Evolutionary conservation across 2,113 vertebrate genomes (phyloP).

Genomic region (Aptenodytes patagonicus): DNA sequence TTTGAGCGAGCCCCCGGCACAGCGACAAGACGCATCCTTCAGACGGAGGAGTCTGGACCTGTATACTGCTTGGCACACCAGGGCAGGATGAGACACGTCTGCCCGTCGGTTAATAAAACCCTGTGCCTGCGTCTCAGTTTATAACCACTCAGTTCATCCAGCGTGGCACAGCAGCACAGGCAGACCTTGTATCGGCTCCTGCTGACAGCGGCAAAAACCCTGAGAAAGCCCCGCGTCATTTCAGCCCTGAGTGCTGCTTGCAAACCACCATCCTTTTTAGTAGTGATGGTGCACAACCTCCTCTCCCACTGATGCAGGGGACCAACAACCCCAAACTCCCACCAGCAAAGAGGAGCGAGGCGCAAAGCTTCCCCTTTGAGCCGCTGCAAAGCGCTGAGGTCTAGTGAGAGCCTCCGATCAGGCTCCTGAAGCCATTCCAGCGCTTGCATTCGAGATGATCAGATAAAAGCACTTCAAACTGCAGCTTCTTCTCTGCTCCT

Average conservation of each 20-base stretch:
- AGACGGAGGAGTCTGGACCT: neutral
- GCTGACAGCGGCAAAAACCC: neutral
- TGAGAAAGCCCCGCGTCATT: fast-evolving
- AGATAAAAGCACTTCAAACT: neutral
- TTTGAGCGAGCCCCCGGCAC: neutral
- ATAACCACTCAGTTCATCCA: neutral
- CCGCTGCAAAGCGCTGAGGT: neutral
- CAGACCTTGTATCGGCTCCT: fast-evolving
- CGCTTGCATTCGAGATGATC: neutral
- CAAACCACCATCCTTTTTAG: neutral
- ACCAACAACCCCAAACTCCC: neutral
- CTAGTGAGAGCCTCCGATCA: neutral
- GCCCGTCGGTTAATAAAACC: fast-evolving
- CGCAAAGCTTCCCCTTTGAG: fast-evolving
- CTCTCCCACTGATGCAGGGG: neutral
- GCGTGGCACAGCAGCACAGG: neutral
- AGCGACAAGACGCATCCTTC: neutral
- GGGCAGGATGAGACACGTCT: neutral
- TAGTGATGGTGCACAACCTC: neutral
- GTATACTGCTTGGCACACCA: neutral
- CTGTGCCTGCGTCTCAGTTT: fast-evolving
- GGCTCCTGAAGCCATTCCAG: neutral
- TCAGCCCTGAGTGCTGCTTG: neutral
- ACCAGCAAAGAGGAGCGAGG: neutral
- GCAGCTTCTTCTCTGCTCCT: neutral